phyloP scores from a whole-genome alignment of 2,797 vertebrate genomes.

The Neostethus bicornis region DNA sequence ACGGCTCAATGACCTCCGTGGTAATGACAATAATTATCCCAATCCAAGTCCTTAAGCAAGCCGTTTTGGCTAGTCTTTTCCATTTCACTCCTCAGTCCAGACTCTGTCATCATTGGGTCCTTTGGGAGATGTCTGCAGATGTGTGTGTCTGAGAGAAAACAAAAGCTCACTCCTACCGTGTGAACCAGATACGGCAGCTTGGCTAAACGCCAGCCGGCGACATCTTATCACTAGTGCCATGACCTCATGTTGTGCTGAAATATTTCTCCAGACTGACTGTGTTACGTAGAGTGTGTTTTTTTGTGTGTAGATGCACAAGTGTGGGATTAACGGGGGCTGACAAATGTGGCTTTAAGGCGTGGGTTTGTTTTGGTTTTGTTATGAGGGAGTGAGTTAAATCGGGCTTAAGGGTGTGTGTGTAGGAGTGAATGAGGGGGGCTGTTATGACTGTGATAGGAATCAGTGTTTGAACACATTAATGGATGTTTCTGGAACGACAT shows the following conservation, averaged over 20 bases:
- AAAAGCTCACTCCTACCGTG: constrained; percentile 37
- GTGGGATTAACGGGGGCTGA: background rate
- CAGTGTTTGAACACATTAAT: constrained; percentile 5
- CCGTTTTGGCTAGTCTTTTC: constrained; percentile 27
- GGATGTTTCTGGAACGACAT: constrained; percentile 9
- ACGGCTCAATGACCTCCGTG: constrained; percentile 17
- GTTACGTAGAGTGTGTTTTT: constrained; percentile 16
- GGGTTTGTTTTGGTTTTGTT: constrained; percentile 25
- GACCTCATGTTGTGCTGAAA: constrained; percentile 56
- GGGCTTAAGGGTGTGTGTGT: background rate
- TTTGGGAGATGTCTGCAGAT: constrained; percentile 31
- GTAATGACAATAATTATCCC: constrained; percentile 57
- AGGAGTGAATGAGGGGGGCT: too few relatives aligned
- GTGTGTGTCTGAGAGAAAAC: constrained; percentile 12
- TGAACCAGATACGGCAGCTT: constrained; percentile 38
- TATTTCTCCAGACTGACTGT: constrained; percentile 35
- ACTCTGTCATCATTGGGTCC: constrained; percentile 44
- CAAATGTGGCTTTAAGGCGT: constrained; percentile 25
- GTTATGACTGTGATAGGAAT: constrained; percentile 7
- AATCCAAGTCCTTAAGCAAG: constrained; percentile 44
- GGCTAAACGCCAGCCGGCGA: constrained; percentile 34
- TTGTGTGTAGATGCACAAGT: background rate
- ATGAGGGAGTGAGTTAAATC: background rate
- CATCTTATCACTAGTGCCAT: constrained; percentile 48
- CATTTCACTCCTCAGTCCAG: constrained; percentile 39